Base-by-base conservation (phyloP, 2,888 invertebrate genomes). In the Chymomyza fuscimana region DNA sequence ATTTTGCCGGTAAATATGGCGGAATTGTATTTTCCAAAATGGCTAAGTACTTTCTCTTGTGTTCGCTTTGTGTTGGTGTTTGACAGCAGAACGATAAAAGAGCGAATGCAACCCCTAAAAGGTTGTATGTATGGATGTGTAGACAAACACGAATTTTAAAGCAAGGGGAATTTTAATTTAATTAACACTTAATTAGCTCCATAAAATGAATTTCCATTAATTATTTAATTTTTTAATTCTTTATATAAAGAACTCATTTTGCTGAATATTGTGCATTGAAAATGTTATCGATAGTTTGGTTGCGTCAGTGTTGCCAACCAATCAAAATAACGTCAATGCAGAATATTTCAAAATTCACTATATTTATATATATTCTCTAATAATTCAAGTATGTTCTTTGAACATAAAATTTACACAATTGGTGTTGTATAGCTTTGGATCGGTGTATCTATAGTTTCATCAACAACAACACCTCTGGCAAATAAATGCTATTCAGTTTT, bases 1-100 rank as follows among this genome's bases (percentile, higher is more conserved):
- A 90, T 89, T 88, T 89, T 87, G 89, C 90, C 89, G 90, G 90
- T 88, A 88, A 90, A 90, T 90, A 90, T 90, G 90, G 90, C 89
- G 89, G 90, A 89, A 86, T 88, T 90, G 85, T 88, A 84, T 90
- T 89, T 89, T 90, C 87, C 87, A 89, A 90, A 90, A 88, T 87
- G 83, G 87, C 87, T 88, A 82, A 73, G 81, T 76, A 85, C 85
- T 85, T 85, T 84, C 83, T 83, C 87, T 86, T 86, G 83, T 83
- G 75, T 79, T 78, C 74, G 73, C 72, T 80, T 71, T 82, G 78
- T 81, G 83, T 83, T 80, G 77, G 81, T 86, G 81, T 75, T 85
- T 76, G 73, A 76, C 77, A 76, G 80, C 78, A 64, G 19, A 73
- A 69, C 76, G 72, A 79, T 69, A 40, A 70, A 64, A 59, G 66